Evolutionary conservation across 2,888 invertebrate genomes (phyloP), one percentile per base, ranked within the genome.

Genomic region (Trachelus iudaicus): DNA sequence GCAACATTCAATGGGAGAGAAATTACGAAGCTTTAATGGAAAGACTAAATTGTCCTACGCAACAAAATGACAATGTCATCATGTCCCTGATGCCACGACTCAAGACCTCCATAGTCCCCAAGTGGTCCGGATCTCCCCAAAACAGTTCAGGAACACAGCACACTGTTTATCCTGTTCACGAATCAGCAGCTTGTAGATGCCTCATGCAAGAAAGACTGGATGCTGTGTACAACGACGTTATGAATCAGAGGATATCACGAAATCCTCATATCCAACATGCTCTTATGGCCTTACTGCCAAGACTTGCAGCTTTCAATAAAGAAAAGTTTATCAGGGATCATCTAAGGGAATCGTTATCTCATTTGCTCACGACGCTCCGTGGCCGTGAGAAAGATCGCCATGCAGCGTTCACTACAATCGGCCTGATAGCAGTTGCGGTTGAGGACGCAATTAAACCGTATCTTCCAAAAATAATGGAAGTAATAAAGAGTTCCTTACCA

Each of bases 281-380:
- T 0, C 92, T 99, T 23, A 93, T 99, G 79, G 95, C 95, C 69
- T 94, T 99, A 75, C 93, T 99, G 80, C 99, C 99, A 1, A 94
- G 98, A 83, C 92, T 99, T 76, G 98, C 98, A 11, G 98, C 98
- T n/a, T 98, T 99, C 87, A 96, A 98, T 90, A 96, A 95, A 80
- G 94, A 95, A 11, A 94, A 94, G 79, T 99, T 98, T 89, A 94
- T 96, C 0, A 93, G 94, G 79, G 95, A 95, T 84, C 96, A 97
- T 91, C 92, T 98, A 0, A 94, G 93, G 69, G 93, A 94, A 0
- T 95, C 97, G 0, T 95, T 98, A 92, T 93, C 93, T 82, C 96
- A 98, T 91, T 92, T 98, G 78, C 92, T 98, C 75, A 92, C 93
- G 33, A 96, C 95, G 56, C 92, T 98, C 75, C 94, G 96, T 73